These are phyloP conservation scores for Benthosema pterotum DNA, from an alignment of 2,797 vertebrate genomes.

Conservation along the genomic window DNA sequence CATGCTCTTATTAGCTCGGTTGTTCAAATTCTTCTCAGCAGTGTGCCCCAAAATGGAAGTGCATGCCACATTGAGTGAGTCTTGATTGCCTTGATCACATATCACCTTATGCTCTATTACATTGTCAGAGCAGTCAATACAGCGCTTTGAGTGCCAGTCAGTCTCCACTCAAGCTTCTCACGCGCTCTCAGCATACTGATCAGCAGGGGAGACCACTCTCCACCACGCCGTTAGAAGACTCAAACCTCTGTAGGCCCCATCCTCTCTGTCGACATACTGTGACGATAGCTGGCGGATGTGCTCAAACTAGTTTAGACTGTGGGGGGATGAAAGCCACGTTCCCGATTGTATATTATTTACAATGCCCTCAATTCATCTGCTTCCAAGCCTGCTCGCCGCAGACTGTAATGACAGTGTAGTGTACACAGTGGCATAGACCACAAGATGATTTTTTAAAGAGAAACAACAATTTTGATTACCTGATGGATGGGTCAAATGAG, in stretches of 20 bases:
- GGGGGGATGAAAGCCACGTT: background rate
- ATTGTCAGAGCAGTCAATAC: conserved; percentile 30
- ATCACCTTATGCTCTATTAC: conserved; percentile 26
- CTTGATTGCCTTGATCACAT: conserved; percentile 39
- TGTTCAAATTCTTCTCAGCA: conserved; percentile 35
- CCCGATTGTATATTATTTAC: conserved; percentile 9
- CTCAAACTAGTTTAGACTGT: background rate
- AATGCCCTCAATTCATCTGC: background rate
- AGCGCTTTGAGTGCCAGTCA: conserved; percentile 22
- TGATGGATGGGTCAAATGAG: conserved; percentile 1
- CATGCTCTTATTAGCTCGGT: too few species aligned
- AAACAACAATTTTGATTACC: conserved; percentile 7
- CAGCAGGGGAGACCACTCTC: conserved; percentile 8
- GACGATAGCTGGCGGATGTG: background rate
- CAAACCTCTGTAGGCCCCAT: background rate
- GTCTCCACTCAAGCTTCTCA: background rate
- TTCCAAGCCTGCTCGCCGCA: background rate
- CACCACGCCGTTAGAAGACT: background rate
- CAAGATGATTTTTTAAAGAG: conserved; percentile 4
- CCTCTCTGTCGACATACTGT: conserved; percentile 3
- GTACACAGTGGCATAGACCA: background rate
- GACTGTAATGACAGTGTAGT: background rate
- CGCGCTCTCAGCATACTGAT: conserved; percentile 21
- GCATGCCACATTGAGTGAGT: conserved; percentile 6
- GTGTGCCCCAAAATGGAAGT: conserved; percentile 13